A percentile compares a stretch with the other conserved stretches of the same genome.
phyloP scores from a whole-genome alignment of 1,140 invertebrate genomes.

The Yoshiicerus persimilis region DNA sequence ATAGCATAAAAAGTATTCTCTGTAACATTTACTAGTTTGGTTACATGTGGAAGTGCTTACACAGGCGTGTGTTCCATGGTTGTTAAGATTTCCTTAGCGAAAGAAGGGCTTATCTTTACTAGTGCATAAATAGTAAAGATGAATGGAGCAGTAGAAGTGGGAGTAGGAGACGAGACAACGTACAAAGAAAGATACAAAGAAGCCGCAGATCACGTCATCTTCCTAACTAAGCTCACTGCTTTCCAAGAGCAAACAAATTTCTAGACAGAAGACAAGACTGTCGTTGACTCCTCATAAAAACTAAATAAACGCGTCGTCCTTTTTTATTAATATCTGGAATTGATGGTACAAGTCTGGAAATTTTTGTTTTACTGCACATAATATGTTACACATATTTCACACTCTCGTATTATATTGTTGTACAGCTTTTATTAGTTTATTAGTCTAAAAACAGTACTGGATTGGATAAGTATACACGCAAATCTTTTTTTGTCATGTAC shows the following conservation, averaged over 20 bases:
- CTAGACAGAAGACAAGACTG: neutral
- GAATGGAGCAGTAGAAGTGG: neutral
- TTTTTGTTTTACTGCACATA: too few relatives aligned
- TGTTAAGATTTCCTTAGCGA: neutral
- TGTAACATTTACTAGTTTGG: neutral
- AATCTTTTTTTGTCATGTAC: too few relatives aligned
- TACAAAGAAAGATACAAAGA: constrained; percentile 2
- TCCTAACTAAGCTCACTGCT: neutral
- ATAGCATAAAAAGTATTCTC: neutral
- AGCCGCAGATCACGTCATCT: constrained; percentile 13
- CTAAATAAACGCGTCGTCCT: neutral
- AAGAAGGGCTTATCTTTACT: neutral
- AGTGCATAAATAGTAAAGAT: constrained; percentile 15
- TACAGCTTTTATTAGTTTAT: too few relatives aligned
- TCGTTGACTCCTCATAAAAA: neutral
- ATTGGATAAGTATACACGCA: too few relatives aligned
- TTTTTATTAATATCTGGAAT: neutral
- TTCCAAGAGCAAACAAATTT: constrained; percentile 5
- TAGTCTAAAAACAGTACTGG: too few relatives aligned
- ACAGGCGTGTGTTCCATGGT: neutral
- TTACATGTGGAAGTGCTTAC: neutral
- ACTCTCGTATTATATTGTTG: too few relatives aligned
- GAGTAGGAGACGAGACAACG: neutral
- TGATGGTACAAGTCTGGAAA: neutral
- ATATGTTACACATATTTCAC: neutral